Conservation (phyloP, 2,888 invertebrate genomes). For the Callinectes sapidus region DNA sequence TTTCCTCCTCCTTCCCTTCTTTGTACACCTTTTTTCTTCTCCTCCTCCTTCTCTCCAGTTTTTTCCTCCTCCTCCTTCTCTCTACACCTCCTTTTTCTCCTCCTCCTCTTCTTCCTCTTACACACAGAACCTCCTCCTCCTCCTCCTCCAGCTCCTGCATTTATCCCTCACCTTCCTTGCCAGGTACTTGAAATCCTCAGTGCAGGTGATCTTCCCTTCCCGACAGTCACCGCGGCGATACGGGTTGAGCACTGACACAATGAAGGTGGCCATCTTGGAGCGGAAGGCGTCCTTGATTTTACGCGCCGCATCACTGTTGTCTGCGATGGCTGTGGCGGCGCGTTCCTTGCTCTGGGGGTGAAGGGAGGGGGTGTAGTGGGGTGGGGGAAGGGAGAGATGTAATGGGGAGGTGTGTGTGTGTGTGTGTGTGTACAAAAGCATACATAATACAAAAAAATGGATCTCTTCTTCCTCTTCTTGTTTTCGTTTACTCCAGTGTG, state of each 20-base stretch:
- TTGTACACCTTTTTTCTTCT: too few relatives aligned
- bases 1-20: too few relatives aligned
- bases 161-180: constrained; percentile 86
- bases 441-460: too few relatives aligned
- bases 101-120: too few relatives aligned
- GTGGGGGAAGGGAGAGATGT: neutral
- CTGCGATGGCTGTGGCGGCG: constrained; percentile 70
- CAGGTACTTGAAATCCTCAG: constrained; percentile 95
- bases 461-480: too few relatives aligned
- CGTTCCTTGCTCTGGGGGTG: constrained; percentile 69
- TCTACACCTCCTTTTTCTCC: too few relatives aligned
- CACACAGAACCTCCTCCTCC: too few relatives aligned
- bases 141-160: too few relatives aligned
- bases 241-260: constrained; percentile 91
- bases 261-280: constrained; percentile 83
- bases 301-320: constrained; percentile 69
- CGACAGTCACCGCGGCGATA: constrained; percentile 90
- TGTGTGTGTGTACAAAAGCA: neutral
- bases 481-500: neutral
- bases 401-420: neutral
- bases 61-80: too few relatives aligned
- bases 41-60: too few relatives aligned
- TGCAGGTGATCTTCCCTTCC: constrained; percentile 88
- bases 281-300: constrained; percentile 87
- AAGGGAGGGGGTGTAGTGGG: neutral